Evolutionary conservation across 2,888 invertebrate species (phyloP).

Genomic region (Ctenicera cuprea): DNA sequence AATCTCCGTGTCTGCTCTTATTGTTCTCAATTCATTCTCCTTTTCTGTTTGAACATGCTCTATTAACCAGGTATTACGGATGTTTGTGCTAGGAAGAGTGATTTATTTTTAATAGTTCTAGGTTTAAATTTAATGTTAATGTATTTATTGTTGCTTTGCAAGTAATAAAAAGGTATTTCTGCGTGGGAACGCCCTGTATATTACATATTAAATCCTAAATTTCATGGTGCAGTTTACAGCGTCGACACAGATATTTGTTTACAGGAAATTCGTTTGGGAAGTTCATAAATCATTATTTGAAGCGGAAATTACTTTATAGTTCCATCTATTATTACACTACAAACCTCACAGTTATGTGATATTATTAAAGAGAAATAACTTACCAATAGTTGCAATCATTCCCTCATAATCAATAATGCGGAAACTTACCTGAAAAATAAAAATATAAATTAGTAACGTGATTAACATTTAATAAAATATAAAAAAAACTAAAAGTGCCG

Average conservation of each 20-base stretch:
- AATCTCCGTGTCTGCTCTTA: neutral
- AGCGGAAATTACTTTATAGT: slow-evolving; percentile 42
- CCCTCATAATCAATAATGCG: neutral
- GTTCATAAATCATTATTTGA: slow-evolving; percentile 39
- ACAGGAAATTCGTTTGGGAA: slow-evolving; percentile 48
- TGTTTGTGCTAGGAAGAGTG: slow-evolving; percentile 6
- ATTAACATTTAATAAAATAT: neutral
- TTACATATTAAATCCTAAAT: neutral
- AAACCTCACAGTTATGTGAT: too few species aligned
- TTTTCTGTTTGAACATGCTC: slow-evolving; percentile 8
- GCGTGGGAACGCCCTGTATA: slow-evolving; percentile 16
- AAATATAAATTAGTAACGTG: neutral
- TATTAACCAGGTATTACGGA: slow-evolving; percentile 21
- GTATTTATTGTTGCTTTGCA: neutral
- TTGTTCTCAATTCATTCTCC: slow-evolving; percentile 19
- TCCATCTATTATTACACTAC: neutral
- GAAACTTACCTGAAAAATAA: slow-evolving; percentile 11
- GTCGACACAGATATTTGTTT: slow-evolving; percentile 33
- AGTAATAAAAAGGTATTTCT: neutral
- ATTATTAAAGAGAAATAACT: slow-evolving; percentile 1
- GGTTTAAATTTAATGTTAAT: neutral
- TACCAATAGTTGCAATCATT: neutral
- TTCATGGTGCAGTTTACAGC: slow-evolving; percentile 18
- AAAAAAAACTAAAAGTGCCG: neutral
- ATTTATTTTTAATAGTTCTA: neutral